These are phyloP conservation scores for Cylindroiulus punctatus DNA, from an alignment of 2,888 invertebrate species.

Conservation along the genomic window DNA sequence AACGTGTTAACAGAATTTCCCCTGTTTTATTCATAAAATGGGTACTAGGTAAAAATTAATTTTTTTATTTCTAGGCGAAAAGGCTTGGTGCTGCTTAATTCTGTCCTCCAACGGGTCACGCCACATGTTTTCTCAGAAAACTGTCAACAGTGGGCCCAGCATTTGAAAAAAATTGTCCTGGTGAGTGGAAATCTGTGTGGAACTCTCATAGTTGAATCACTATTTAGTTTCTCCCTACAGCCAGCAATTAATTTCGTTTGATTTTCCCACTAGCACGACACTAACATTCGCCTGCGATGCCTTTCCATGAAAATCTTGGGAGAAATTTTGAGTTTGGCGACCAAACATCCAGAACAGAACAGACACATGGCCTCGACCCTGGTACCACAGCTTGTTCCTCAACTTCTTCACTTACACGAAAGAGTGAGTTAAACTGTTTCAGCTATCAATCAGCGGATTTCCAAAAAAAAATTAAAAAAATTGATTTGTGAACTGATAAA, in stretches of 20 bases:
- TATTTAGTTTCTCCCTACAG: neutral
- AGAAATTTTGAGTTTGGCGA: neutral
- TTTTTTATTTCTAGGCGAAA: neutral
- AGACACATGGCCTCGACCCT: neutral
- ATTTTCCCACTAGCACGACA: neutral
- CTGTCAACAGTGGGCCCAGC: slow-evolving; percentile 9
- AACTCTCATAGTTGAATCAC: neutral
- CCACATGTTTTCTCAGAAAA: neutral
- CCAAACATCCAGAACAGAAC: neutral
- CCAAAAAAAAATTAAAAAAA: neutral
- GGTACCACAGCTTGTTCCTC: neutral
- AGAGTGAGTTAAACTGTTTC: neutral
- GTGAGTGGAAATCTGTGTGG: neutral
- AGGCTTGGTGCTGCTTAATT: neutral
- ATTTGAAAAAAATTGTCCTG: neutral
- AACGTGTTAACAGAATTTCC: neutral
- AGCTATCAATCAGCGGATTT: neutral
- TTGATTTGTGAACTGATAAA: neutral
- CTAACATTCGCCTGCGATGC: neutral
- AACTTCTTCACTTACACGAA: neutral
- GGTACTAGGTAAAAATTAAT: neutral
- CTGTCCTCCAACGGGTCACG: neutral
- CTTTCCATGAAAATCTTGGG: neutral
- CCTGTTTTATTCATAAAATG: neutral
- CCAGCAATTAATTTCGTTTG: neutral